These are phyloP conservation scores for Anas platyrhynchos DNA, from an alignment of 2,113 vertebrate species.

Conservation along the genomic window DNA sequence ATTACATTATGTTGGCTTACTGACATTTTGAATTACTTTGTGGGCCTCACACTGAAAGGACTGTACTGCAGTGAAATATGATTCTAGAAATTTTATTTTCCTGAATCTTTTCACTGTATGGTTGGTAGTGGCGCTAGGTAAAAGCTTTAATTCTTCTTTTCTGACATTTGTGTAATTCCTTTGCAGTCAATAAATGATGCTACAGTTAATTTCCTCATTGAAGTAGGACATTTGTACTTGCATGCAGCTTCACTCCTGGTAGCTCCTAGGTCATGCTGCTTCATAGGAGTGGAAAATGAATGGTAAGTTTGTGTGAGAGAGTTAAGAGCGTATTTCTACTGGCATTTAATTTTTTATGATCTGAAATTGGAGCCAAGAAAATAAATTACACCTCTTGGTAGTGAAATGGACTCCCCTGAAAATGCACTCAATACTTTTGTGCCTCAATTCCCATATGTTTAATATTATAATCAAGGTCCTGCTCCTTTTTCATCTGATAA, in stretches of 20 bases:
- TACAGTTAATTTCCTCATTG: background rate
- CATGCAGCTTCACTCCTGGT: background rate
- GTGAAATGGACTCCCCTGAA: background rate
- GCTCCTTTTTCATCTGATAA: background rate
- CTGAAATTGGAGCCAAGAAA: background rate
- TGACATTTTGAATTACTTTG: background rate
- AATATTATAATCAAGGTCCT: background rate
- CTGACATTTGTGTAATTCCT: background rate
- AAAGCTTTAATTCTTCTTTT: background rate
- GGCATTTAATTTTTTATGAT: background rate
- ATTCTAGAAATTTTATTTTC: constrained; percentile 9
- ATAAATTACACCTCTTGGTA: background rate
- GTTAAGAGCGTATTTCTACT: background rate
- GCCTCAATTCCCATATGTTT: background rate
- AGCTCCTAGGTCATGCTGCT: background rate
- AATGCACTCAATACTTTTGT: background rate
- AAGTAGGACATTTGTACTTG: background rate
- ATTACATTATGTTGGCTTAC: background rate
- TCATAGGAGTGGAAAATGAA: background rate
- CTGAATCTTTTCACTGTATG: background rate
- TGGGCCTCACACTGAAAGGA: background rate
- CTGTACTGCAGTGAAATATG: background rate
- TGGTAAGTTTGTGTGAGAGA: background rate
- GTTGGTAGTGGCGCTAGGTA: background rate
- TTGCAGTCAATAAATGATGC: background rate